Evolutionary conservation across 2,113 vertebrate genomes (phyloP).

Genomic region (Todiramphus saurophagus): DNA sequence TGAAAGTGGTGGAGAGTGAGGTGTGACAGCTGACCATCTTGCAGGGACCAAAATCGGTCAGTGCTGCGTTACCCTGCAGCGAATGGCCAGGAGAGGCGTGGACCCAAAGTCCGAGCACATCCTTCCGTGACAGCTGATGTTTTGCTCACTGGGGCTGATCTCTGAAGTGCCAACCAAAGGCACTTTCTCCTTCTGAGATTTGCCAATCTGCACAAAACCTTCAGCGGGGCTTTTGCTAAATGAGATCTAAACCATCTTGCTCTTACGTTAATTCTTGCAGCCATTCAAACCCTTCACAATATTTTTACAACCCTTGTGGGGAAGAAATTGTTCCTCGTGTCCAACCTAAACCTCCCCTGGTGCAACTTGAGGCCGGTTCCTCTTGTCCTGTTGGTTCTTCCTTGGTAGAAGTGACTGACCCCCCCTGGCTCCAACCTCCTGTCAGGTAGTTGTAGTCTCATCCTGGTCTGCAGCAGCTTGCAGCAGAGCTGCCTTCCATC

Average conservation of each 20-base stretch:
- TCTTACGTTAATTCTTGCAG: neutral
- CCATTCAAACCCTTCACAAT: neutral
- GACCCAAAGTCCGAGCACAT: neutral
- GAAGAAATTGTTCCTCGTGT: neutral
- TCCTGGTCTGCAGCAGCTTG: neutral
- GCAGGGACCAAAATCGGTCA: neutral
- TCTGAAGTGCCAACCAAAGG: neutral
- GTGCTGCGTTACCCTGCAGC: rapidly evolving
- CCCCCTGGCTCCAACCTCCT: neutral
- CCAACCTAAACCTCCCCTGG: neutral
- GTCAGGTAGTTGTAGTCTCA: neutral
- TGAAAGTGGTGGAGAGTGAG: neutral
- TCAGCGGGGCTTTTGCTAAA: neutral
- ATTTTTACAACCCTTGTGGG: neutral
- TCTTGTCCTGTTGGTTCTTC: neutral
- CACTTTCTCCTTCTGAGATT: neutral
- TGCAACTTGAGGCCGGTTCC: neutral
- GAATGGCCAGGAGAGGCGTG: neutral
- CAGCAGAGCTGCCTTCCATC: neutral
- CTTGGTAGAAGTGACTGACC: neutral
- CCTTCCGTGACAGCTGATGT: neutral
- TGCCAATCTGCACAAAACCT: neutral
- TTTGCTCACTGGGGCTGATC: neutral
- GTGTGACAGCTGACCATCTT: neutral
- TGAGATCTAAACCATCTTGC: neutral